Evolutionary conservation across 1,140 invertebrate genomes (phyloP).

Genomic region (Alviniconcha marisindica): DNA sequence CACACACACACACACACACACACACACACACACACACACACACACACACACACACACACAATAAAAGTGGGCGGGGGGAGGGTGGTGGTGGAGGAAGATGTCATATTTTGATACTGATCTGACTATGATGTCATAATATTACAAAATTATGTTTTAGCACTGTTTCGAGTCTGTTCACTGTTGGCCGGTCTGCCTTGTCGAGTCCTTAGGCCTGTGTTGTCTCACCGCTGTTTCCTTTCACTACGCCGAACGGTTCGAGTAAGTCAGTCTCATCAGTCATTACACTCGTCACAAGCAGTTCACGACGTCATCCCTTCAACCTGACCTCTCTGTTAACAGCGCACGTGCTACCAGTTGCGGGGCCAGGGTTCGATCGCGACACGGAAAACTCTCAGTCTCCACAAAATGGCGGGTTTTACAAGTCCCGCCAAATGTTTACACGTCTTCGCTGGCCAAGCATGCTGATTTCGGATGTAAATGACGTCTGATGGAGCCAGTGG

Average conservation of each 20-base stretch:
- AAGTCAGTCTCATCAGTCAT: no score
- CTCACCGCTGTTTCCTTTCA: no score
- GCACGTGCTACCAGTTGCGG: neutral
- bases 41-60: constrained; percentile 29
- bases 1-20: neutral
- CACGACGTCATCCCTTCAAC: neutral
- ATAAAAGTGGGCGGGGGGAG: no score
- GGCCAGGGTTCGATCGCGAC: neutral
- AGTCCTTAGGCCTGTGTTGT: no score
- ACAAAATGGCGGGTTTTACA: constrained; percentile 2
- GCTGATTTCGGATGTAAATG: constrained; percentile 33
- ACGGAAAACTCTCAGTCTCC: neutral
- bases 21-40: constrained; percentile 8
- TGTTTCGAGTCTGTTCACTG: no score
- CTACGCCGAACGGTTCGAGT: no score
- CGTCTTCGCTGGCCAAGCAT: constrained; percentile 19
- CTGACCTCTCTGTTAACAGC: neutral
- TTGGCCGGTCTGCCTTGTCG: no score
- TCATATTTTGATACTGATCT: no score
- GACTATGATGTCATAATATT: no score
- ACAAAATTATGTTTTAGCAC: no score
- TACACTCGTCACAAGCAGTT: neutral
- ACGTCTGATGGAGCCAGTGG: neutral
- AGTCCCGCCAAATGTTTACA: neutral
- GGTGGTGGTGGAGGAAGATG: no score